Conservation (phyloP, 2,113 vertebrate species). For the Ascaphus truei region DNA sequence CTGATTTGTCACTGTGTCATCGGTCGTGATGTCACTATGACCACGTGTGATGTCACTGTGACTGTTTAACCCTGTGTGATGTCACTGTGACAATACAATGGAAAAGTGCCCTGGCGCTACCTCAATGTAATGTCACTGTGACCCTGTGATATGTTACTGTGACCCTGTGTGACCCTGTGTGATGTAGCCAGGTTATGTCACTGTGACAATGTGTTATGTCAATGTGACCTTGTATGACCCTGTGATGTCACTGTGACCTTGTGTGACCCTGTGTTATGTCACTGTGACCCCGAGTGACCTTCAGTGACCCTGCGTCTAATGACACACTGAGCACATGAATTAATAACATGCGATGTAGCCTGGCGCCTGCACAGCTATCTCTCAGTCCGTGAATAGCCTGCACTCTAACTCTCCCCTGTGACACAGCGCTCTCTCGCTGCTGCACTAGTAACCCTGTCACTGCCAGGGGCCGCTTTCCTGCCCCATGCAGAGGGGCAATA, state of each 20-base stretch:
- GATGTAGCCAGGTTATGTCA: too few relatives aligned
- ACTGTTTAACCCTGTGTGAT: too few relatives aligned
- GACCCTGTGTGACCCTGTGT: too few relatives aligned
- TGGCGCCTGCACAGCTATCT: slow-evolving; percentile 4
- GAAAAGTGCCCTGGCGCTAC: too few relatives aligned
- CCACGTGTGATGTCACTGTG: too few relatives aligned
- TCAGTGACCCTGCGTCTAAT: background rate
- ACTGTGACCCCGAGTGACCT: background rate
- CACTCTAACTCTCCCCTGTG: slow-evolving; percentile 8
- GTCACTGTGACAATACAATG: too few relatives aligned
- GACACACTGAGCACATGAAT: background rate
- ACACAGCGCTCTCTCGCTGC: slow-evolving; percentile 7
- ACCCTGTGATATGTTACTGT: background rate
- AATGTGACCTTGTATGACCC: background rate
- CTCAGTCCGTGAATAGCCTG: slow-evolving; percentile 1
- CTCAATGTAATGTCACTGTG: too few relatives aligned
- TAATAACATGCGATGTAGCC: background rate
- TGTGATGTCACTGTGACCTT: too few relatives aligned
- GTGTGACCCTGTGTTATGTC: background rate
- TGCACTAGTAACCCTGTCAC: slow-evolving; percentile 16
- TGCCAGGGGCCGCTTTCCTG: background rate
- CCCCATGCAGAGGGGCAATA: too few relatives aligned
- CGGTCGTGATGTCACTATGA: too few relatives aligned
- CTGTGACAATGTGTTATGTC: too few relatives aligned
- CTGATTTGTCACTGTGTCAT: too few relatives aligned